These are phyloP conservation scores for Myotis davidii DNA, from an alignment of 2,113 vertebrate genomes.

Conservation along the genomic window DNA sequence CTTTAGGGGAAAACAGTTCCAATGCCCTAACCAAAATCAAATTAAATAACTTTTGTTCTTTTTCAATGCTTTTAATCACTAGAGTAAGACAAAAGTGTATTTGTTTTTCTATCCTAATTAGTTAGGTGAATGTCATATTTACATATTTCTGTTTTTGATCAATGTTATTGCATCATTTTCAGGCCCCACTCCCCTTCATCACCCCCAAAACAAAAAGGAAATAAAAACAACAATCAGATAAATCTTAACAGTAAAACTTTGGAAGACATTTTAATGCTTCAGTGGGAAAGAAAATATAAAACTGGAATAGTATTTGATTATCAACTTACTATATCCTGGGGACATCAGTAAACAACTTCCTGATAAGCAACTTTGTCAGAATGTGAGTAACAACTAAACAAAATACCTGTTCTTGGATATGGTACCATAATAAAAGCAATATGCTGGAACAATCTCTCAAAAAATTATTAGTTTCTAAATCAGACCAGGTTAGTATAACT, in stretches of 20 bases:
- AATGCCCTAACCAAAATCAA: background rate
- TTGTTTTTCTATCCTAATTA: background rate
- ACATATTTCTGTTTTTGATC: background rate
- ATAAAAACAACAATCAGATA: background rate
- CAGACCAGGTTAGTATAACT: background rate
- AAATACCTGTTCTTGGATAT: background rate
- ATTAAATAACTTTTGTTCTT: background rate
- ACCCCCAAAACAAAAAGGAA: background rate
- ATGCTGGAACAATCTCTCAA: background rate
- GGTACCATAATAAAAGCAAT: background rate
- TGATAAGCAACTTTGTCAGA: background rate
- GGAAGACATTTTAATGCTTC: background rate
- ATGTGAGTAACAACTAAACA: background rate
- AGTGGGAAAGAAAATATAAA: background rate
- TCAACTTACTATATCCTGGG: background rate
- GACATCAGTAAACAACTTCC: background rate
- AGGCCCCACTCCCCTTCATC: background rate
- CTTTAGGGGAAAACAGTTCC: background rate
- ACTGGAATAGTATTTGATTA: background rate
- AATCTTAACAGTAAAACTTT: background rate
- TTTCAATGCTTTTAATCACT: background rate
- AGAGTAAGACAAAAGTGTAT: background rate
- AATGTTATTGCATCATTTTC: background rate
- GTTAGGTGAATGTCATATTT: background rate
- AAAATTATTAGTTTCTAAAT: background rate